phyloP scores from a whole-genome alignment of 1,140 invertebrate genomes.

The Neotoxoptera formosana region DNA sequence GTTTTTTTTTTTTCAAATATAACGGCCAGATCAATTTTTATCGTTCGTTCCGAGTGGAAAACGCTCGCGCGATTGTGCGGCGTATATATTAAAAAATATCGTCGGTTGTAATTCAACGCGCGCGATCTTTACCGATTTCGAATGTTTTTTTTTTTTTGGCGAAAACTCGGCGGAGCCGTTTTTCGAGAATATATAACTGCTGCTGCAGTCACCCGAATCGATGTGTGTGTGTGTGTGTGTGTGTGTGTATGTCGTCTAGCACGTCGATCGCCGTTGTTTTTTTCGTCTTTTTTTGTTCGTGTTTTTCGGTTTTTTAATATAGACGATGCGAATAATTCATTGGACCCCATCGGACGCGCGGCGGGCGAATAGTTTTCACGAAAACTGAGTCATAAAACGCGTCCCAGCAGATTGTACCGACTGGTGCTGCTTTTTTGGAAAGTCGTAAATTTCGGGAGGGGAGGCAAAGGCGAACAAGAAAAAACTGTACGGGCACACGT shows the following conservation, averaged over 20 bases:
- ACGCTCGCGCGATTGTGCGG: too few species aligned
- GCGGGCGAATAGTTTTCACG: neutral
- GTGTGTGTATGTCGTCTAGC: neutral
- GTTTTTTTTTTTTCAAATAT: neutral
- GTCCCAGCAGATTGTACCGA: neutral
- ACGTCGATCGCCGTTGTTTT: neutral
- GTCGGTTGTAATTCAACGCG: neutral
- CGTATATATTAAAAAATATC: neutral
- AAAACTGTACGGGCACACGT: neutral
- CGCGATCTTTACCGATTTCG: neutral
- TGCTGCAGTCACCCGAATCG: neutral
- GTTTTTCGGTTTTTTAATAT: slow-evolving; percentile 30
- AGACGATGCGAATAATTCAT: neutral
- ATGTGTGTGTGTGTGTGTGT: too few species aligned
- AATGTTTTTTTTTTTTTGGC: slow-evolving; percentile 8
- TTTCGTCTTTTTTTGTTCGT: neutral
- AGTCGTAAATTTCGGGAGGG: neutral
- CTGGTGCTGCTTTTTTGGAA: too few species aligned
- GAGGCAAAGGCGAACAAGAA: neutral
- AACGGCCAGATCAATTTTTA: neutral
- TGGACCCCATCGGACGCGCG: too few species aligned
- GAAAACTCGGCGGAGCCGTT: neutral
- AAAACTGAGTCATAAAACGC: slow-evolving; percentile 6
- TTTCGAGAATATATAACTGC: neutral
- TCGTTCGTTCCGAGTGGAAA: neutral